Conservation (phyloP, 2,113 vertebrate genomes). For the Pedionomus torquatus region DNA sequence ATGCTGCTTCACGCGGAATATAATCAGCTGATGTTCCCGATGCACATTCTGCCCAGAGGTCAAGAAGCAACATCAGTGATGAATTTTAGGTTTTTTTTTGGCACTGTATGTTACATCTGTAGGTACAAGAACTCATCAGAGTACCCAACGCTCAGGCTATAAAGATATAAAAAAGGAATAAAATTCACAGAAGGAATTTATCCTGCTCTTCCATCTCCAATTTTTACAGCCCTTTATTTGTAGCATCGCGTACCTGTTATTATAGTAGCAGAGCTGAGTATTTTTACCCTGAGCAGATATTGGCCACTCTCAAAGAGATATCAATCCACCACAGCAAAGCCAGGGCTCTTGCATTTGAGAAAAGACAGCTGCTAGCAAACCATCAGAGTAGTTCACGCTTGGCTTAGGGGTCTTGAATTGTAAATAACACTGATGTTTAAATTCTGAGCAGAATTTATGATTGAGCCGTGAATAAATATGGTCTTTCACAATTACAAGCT, state of each 20-base stretch:
- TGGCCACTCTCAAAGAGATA: constrained; percentile 9
- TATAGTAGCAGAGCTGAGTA: neutral
- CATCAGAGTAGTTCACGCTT: neutral
- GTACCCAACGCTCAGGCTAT: neutral
- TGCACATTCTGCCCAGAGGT: neutral
- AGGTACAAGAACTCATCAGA: neutral
- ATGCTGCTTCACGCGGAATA: neutral
- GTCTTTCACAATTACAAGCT: neutral
- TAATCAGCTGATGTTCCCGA: neutral
- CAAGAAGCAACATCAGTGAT: neutral
- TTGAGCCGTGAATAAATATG: neutral
- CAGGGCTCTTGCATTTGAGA: neutral
- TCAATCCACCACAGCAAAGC: neutral
- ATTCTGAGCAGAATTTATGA: constrained; percentile 16
- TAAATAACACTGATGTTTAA: neutral
- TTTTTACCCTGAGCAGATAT: neutral
- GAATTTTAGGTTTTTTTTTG: neutral
- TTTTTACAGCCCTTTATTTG: neutral
- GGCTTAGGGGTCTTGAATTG: neutral
- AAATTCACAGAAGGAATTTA: neutral
- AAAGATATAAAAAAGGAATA: neutral
- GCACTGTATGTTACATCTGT: neutral
- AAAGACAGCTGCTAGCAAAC: constrained; percentile 20
- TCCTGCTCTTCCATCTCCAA: neutral
- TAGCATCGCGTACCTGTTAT: neutral